phyloP scores from a whole-genome alignment of 2,888 invertebrate species.

The Acanthosepion esculentum region DNA sequence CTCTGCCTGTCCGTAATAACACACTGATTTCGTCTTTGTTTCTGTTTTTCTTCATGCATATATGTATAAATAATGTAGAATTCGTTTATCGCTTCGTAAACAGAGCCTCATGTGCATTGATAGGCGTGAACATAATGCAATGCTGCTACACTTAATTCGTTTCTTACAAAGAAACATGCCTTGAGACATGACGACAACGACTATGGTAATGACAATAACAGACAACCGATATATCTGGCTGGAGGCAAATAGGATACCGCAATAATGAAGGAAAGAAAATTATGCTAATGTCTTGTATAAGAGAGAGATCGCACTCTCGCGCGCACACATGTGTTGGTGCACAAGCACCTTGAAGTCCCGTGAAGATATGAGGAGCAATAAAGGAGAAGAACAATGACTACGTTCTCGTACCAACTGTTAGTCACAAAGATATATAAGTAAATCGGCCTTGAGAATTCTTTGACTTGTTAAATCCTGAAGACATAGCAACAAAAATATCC shows the following conservation, averaged over 20 bases:
- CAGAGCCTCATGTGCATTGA: background rate
- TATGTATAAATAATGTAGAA: background rate
- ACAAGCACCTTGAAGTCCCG: too few relatives aligned
- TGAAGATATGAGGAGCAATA: too few relatives aligned
- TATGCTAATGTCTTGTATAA: background rate
- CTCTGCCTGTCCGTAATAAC: accelerated
- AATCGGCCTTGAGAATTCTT: too few relatives aligned
- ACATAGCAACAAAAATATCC: too few relatives aligned
- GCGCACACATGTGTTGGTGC: too few relatives aligned
- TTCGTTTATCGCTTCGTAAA: background rate
- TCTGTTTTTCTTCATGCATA: background rate
- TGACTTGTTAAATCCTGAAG: too few relatives aligned
- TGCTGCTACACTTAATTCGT: background rate
- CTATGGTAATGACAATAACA: background rate
- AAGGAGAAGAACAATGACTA: too few relatives aligned
- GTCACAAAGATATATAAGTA: too few relatives aligned
- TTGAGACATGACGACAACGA: background rate
- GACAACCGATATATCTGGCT: background rate
- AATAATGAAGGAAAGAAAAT: background rate
- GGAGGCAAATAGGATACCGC: background rate
- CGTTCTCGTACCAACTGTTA: too few relatives aligned
- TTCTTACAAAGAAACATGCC: background rate
- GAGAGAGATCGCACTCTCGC: too few relatives aligned
- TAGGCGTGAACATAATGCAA: background rate
- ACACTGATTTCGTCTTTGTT: background rate